phyloP scores from a whole-genome alignment of 2,113 vertebrate genomes.

The Phalacrocorax pelagicus region DNA sequence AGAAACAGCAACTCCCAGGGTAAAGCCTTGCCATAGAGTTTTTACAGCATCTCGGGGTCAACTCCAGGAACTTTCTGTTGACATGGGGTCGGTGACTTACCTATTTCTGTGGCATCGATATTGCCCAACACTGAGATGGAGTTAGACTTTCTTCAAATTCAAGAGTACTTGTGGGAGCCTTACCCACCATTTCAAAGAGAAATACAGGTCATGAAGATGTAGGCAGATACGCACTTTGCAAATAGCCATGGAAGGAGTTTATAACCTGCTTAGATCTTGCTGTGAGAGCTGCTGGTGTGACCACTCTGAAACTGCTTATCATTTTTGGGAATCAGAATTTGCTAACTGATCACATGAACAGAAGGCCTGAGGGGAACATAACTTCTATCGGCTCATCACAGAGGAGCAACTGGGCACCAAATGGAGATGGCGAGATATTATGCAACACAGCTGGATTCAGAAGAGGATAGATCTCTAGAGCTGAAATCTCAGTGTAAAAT shows the following conservation, averaged over 20 bases:
- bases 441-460: neutral
- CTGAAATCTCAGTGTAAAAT: neutral
- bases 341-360: neutral
- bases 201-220: neutral
- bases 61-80: neutral
- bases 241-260: neutral
- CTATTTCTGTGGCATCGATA: neutral
- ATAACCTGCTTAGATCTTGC: neutral
- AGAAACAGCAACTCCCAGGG: neutral
- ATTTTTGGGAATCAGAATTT: neutral
- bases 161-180: neutral
- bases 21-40: neutral
- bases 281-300: neutral
- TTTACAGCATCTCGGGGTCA: neutral
- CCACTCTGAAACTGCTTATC: neutral
- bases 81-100: neutral
- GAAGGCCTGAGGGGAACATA: neutral
- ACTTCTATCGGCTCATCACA: neutral
- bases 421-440: neutral
- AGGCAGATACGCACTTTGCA: neutral
- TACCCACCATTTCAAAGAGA: neutral
- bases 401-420: neutral
- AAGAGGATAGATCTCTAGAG: neutral
- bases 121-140: neutral
- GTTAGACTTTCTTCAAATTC: neutral